phyloP scores from a whole-genome alignment of 1,140 invertebrate species.

The Adelges cooleyi region DNA sequence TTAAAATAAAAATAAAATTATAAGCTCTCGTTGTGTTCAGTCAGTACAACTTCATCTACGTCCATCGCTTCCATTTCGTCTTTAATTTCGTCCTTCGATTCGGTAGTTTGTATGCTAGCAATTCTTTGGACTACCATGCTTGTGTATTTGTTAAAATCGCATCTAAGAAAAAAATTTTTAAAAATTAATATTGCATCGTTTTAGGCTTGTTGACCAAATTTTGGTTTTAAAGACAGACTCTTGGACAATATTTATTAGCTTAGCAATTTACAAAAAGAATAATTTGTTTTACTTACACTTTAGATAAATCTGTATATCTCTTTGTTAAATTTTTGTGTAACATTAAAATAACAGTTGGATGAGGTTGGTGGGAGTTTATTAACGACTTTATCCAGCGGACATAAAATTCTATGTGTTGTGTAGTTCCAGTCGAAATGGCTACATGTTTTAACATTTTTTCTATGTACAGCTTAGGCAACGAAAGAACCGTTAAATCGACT shows the following conservation, averaged over 20 bases:
- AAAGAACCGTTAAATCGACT: constrained; percentile 63
- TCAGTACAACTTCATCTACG: not conserved
- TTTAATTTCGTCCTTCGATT: constrained; percentile 16
- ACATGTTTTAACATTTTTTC: constrained; percentile 60
- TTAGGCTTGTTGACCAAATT: too few relatives aligned
- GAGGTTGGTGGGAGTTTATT: constrained; percentile 42
- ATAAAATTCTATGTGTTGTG: constrained; percentile 79
- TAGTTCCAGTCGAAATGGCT: constrained; percentile 56
- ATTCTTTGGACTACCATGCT: constrained; percentile 50
- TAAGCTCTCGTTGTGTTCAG: too few relatives aligned
- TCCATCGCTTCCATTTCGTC: not conserved
- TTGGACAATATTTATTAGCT: not conserved
- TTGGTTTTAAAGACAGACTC: too few relatives aligned
- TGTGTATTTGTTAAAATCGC: constrained; percentile 71
- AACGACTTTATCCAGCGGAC: constrained; percentile 62
- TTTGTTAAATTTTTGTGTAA: constrained; percentile 68
- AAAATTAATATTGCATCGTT: too few relatives aligned
- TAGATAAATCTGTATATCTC: constrained; percentile 69
- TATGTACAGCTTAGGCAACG: constrained; percentile 60
- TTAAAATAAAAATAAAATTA: not conserved
- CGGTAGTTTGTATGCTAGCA: constrained; percentile 31
- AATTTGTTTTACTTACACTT: constrained; percentile 58
- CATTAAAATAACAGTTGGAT: constrained; percentile 51
- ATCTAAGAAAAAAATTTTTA: constrained; percentile 57
- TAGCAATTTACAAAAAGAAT: not conserved